A percentile compares a stretch with the other conserved stretches of the same genome.
Evolutionary conservation across 2,797 vertebrate species (phyloP).

Genomic region (Naso thynnoides): DNA sequence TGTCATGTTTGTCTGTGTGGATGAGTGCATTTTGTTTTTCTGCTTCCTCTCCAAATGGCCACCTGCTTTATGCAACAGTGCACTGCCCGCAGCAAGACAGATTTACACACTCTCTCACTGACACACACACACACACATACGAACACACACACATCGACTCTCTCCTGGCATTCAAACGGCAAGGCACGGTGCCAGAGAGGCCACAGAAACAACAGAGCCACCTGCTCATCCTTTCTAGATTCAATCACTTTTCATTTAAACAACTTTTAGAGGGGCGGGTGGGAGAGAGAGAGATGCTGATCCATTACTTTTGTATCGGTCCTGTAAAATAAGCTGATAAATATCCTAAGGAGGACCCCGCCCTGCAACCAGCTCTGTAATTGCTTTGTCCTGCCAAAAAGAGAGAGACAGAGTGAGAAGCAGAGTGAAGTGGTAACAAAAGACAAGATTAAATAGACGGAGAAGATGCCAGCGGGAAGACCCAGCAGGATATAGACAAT

Average conservation of each 20-base stretch:
- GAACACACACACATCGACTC: slow-evolving; percentile 39
- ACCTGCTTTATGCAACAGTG: slow-evolving; percentile 60
- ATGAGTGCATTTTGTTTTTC: slow-evolving; percentile 31
- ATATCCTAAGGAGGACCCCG: slow-evolving; percentile 55
- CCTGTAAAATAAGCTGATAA: slow-evolving; percentile 74
- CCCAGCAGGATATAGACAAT: slow-evolving; percentile 17
- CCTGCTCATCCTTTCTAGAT: slow-evolving; percentile 73
- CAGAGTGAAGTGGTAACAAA: slow-evolving; percentile 43
- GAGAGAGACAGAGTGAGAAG: background rate
- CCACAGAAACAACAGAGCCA: slow-evolving; percentile 71
- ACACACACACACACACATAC: slow-evolving; percentile 10
- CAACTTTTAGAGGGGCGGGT: slow-evolving; percentile 47
- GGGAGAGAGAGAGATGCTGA: slow-evolving; percentile 60
- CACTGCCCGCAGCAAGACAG: slow-evolving; percentile 37
- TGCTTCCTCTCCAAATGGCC: slow-evolving; percentile 57
- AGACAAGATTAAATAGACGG: slow-evolving; percentile 48
- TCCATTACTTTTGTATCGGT: slow-evolving; percentile 61
- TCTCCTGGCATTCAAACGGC: slow-evolving; percentile 64
- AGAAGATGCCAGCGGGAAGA: slow-evolving; percentile 35
- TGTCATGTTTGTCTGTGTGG: slow-evolving; percentile 24
- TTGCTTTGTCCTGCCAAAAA: slow-evolving; percentile 65
- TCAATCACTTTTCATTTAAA: slow-evolving; percentile 72
- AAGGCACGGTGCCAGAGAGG: slow-evolving; percentile 65
- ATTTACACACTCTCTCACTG: slow-evolving; percentile 29
- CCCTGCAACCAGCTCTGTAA: slow-evolving; percentile 53